phyloP scores from a whole-genome alignment of 2,113 vertebrate species.

The Pleuronectes platessa region DNA sequence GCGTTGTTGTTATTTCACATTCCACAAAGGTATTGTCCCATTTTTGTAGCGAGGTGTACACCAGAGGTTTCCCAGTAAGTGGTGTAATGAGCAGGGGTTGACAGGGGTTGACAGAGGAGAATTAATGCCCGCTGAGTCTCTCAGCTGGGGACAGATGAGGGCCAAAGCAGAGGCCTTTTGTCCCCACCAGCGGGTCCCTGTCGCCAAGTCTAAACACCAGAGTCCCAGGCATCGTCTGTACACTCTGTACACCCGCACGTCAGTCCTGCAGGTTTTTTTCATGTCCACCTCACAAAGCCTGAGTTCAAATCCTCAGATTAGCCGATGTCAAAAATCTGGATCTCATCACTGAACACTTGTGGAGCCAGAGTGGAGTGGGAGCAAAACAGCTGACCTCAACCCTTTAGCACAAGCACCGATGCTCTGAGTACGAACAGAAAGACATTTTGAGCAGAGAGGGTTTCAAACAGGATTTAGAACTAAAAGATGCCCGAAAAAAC shows the following conservation, averaged over 20 bases:
- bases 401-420: slow-evolving; percentile 31
- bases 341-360: slow-evolving; percentile 83
- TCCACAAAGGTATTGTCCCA: slow-evolving; percentile 73
- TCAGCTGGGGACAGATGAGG: slow-evolving; percentile 68
- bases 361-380: slow-evolving; percentile 51
- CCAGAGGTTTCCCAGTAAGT: slow-evolving; percentile 65
- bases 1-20: slow-evolving; percentile 69
- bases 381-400: slow-evolving; percentile 45
- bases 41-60: slow-evolving; percentile 62
- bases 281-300: slow-evolving; percentile 12
- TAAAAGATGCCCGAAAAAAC: background rate
- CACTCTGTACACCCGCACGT: slow-evolving; percentile 1
- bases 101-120: slow-evolving; percentile 89
- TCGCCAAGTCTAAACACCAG: slow-evolving; percentile 12
- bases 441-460: slow-evolving; percentile 15
- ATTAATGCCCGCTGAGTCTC: slow-evolving; percentile 76
- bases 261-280: slow-evolving; percentile 6
- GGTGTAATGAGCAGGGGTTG: slow-evolving; percentile 85
- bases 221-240: slow-evolving; percentile 22
- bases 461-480: slow-evolving; percentile 7
- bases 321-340: slow-evolving; percentile 52
- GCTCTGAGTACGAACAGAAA: slow-evolving; percentile 1
- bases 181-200: slow-evolving; percentile 43
- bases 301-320: slow-evolving; percentile 29
- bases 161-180: slow-evolving; percentile 53